These are phyloP conservation scores for Vanessa tameamea DNA, from an alignment of 1,140 invertebrate species.

Conservation along the genomic window DNA sequence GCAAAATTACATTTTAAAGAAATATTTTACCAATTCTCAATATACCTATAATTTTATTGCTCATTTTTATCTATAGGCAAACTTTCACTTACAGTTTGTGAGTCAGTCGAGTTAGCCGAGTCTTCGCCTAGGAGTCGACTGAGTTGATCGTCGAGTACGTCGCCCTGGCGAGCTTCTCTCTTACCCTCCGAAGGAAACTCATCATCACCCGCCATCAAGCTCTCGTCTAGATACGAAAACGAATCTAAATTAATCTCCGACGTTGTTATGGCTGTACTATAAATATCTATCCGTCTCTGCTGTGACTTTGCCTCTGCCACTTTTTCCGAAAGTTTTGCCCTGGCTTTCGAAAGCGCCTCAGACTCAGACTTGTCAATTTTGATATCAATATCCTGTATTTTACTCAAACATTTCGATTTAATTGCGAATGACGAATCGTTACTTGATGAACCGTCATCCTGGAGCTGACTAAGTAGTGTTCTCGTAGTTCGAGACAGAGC, in stretches of 20 bases:
- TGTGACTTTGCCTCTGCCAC: constrained; percentile 68
- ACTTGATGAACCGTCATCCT: constrained; percentile 78
- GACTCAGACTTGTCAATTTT: constrained; percentile 63
- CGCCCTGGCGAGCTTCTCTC: constrained; percentile 46
- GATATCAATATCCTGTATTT: constrained; percentile 48
- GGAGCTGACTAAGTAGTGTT: constrained; percentile 75
- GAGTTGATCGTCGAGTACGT: constrained; percentile 57
- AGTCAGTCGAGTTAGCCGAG: constrained; percentile 63
- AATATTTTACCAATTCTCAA: constrained; percentile 33
- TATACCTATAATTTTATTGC: constrained; percentile 55
- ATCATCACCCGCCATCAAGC: constrained; percentile 75
- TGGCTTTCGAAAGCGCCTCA: constrained; percentile 70
- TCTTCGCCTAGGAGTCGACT: constrained; percentile 62
- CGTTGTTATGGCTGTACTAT: constrained; percentile 75
- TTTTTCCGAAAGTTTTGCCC: constrained; percentile 72
- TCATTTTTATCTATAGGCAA: constrained; percentile 66
- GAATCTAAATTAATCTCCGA: constrained; percentile 79
- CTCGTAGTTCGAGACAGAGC: constrained; percentile 67
- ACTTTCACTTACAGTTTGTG: constrained; percentile 69
- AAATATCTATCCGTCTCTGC: constrained; percentile 76
- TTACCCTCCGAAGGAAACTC: constrained; percentile 57
- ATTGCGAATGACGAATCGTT: constrained; percentile 78
- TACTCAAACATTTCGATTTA: constrained; percentile 56
- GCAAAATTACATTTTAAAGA: constrained; percentile 56
- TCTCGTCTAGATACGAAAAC: constrained; percentile 77